A percentile compares a stretch with the other conserved stretches of the same genome.
These are phyloP conservation scores for Sphaeramia orbicularis DNA, from an alignment of 2,797 vertebrate genomes.

Conservation along the genomic window DNA sequence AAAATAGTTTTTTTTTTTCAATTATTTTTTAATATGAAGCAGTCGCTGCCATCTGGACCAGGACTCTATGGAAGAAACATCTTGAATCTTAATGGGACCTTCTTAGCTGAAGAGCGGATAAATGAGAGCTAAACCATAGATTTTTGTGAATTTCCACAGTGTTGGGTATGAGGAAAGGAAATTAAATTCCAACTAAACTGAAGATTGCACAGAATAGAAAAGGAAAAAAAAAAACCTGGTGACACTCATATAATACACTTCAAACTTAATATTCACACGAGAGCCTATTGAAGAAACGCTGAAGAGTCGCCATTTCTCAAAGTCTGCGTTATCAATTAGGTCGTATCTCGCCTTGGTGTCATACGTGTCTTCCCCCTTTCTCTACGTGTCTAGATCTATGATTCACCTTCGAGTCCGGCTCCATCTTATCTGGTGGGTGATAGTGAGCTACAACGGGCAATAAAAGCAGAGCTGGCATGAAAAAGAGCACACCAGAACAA, in stretches of 20 bases:
- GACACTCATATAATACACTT: neutral
- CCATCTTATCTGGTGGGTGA: conserved; percentile 8
- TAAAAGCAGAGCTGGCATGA: conserved; percentile 1
- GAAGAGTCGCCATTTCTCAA: neutral
- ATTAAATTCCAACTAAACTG: no score
- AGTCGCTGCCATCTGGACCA: no score
- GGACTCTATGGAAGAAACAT: no score
- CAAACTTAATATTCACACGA: conserved; percentile 12
- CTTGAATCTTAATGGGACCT: no score
- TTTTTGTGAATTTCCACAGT: no score
- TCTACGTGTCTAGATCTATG: neutral
- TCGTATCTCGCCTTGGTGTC: conserved; percentile 1
- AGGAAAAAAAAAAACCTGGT: neutral
- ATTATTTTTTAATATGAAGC: no score
- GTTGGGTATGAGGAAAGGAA: no score
- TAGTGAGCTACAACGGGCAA: conserved; percentile 1
- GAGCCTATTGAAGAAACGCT: neutral
- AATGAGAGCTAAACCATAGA: no score
- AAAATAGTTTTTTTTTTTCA: no score
- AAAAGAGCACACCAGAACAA: neutral
- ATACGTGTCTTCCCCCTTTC: neutral
- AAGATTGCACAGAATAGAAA: no score
- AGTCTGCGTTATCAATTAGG: conserved; percentile 4
- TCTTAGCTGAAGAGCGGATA: no score
- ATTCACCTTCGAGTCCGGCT: conserved; percentile 1